phyloP scores from a whole-genome alignment of 1,140 invertebrate species.

The Olivierus martensii region DNA sequence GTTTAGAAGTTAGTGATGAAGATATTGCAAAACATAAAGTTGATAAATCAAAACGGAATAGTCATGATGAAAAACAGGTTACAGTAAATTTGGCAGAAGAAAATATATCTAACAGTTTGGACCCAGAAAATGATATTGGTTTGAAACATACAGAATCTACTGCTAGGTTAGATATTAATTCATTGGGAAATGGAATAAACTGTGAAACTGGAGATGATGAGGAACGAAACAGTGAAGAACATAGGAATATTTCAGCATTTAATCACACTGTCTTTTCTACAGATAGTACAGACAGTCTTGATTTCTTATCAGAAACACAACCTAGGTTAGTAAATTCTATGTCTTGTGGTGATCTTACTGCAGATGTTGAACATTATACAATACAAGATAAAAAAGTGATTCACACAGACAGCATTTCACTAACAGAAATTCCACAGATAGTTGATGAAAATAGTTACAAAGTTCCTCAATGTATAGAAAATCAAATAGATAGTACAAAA shows the following conservation, averaged over 20 bases:
- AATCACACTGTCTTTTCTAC: constrained; percentile 15
- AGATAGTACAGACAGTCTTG: constrained; percentile 15
- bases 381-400: constrained; percentile 3
- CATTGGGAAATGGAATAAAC: no score
- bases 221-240: no score
- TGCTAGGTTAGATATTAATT: not conserved
- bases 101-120: no score
- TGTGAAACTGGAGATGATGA: no score
- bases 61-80: not conserved
- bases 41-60: not conserved
- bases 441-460: not conserved
- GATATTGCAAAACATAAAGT: no score
- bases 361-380: constrained; percentile 2
- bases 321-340: constrained; percentile 15
- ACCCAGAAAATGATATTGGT: no score
- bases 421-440: constrained; percentile 11
- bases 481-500: not conserved
- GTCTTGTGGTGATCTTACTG: constrained; percentile 14
- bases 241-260: not conserved
- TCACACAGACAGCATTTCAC: constrained; percentile 11
- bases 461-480: not conserved
- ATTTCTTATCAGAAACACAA: constrained; percentile 16
- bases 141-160: not conserved
- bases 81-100: no score
- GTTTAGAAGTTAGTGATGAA: not conserved